Evolutionary conservation across 37 sponge, comb jelly and placozoan species (phyloP), one percentile per base, ranked within the genome.

Genomic region (Haliclona indistincta): DNA sequence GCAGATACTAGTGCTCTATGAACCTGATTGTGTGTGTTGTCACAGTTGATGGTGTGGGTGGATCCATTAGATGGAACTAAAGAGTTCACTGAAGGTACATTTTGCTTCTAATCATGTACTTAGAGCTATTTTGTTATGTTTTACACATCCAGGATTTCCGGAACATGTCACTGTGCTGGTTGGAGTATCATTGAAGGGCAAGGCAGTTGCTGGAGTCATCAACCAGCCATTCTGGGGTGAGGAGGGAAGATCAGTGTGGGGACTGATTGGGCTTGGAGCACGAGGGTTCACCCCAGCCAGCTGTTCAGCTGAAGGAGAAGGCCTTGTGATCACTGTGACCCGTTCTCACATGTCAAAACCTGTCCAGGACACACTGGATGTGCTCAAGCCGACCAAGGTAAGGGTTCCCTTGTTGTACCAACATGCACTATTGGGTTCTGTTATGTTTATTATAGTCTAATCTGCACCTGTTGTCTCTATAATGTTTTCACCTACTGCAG

Each of bases 41-140:
- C 56, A 4, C 82, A 97, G 64, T 60, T 98, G 3, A 71, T 82
- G 23, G 86, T 98, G 32, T 98, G 95, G 93, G 99, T 98, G 53
- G 99, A 98, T 56, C 99, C 99, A 39, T 91, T 98, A 53, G 99
- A 98, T 64, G 99, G 99, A 13, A 98, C 99, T n/a, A 84, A 54
- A 43, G 99, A 98, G 61, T 98, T 89, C 73, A 89, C 95, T 41
- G 81, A 89, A 70, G 95, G 95, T 86, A 72, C 25, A 70, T 23
- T 17, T 17, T 47, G 8, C 49, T 47, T 47, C 8, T 47, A 13
- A 47, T 47, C 13, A 8, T 47, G 8, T 17, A 13, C 49, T 47
- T 47, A 13, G 8, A 47, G 49, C 49, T 47, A 13, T 47, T 8
- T 17, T 8, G 13, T 17, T 47, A 47, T 47, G 10, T 37, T 10